phyloP scores from a whole-genome alignment of 2,113 vertebrate species.

The Sturnus vulgaris region DNA sequence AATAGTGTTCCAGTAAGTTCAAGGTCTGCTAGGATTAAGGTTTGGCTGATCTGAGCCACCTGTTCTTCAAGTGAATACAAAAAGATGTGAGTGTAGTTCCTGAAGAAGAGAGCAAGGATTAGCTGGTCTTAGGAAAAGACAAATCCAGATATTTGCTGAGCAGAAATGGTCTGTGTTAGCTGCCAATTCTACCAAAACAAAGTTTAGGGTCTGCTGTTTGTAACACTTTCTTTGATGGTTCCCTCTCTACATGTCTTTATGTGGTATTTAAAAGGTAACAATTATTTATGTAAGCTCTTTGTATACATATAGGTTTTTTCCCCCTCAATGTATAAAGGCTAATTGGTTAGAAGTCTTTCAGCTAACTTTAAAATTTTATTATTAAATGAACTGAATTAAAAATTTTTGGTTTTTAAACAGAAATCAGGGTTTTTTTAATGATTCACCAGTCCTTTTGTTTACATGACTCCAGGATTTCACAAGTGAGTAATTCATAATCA shows the following conservation, averaged over 20 bases:
- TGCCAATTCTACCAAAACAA: slow-evolving; percentile 7
- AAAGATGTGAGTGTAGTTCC: slow-evolving; percentile 2
- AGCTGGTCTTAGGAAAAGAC: slow-evolving; percentile 2
- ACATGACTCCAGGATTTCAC: neutral
- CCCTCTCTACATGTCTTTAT: neutral
- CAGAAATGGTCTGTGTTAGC: slow-evolving; percentile 22
- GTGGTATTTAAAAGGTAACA: neutral
- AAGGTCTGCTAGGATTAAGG: slow-evolving; percentile 52
- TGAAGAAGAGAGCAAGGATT: slow-evolving; percentile 29
- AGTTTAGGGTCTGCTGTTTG: neutral
- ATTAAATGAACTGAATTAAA: neutral
- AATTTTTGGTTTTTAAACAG: neutral
- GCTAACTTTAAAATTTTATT: neutral
- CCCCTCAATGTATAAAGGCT: neutral
- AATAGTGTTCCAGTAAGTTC: slow-evolving; percentile 38
- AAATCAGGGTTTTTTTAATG: neutral
- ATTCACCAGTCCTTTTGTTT: neutral
- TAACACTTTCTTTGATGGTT: neutral
- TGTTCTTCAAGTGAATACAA: slow-evolving; percentile 30
- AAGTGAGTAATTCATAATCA: slow-evolving; percentile 11
- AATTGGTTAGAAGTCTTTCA: neutral
- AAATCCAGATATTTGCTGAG: slow-evolving; percentile 1
- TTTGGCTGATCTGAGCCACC: slow-evolving; percentile 57
- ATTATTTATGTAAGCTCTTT: neutral
- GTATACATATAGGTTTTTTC: neutral